Conservation (phyloP, 2,797 vertebrate genomes). For the Enteromius radiatus region DNA sequence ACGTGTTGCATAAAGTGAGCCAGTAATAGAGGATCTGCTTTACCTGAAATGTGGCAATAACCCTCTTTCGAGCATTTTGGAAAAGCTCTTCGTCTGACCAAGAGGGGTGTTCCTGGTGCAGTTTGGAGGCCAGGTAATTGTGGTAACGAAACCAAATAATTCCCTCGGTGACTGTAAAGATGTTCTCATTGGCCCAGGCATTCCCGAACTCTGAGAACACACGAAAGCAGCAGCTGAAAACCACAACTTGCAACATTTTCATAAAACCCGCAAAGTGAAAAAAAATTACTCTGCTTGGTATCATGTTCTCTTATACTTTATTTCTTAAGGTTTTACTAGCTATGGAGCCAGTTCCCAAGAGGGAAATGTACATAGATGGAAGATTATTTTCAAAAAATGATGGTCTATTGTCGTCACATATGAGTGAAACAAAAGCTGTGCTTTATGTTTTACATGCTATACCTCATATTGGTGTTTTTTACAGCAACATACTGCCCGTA, state of each 20-base stretch:
- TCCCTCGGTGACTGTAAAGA: conserved; percentile 87
- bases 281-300: background rate
- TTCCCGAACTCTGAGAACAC: conserved; percentile 87
- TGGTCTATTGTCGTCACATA: background rate
- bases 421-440: conserved; percentile 33
- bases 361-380: background rate
- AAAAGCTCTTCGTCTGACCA: conserved; percentile 95
- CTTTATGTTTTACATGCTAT: background rate
- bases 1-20: conserved; percentile 45
- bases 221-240: conserved; percentile 19
- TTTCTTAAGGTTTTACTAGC: background rate
- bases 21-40: conserved; percentile 68
- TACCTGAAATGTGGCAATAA: conserved; percentile 95
- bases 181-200: conserved; percentile 90
- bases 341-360: background rate
- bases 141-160: conserved; percentile 97
- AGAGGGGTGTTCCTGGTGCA: conserved; percentile 75
- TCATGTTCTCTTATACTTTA: background rate
- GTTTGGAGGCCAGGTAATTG: conserved; percentile 82
- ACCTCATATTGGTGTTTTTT: conserved; percentile 55
- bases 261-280: background rate
- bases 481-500: background rate
- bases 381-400: background rate
- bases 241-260: conserved; percentile 49
- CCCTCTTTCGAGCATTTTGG: conserved; percentile 89